Evolutionary conservation across 2,113 vertebrate genomes (phyloP).

Genomic region (Cavia aperea): DNA sequence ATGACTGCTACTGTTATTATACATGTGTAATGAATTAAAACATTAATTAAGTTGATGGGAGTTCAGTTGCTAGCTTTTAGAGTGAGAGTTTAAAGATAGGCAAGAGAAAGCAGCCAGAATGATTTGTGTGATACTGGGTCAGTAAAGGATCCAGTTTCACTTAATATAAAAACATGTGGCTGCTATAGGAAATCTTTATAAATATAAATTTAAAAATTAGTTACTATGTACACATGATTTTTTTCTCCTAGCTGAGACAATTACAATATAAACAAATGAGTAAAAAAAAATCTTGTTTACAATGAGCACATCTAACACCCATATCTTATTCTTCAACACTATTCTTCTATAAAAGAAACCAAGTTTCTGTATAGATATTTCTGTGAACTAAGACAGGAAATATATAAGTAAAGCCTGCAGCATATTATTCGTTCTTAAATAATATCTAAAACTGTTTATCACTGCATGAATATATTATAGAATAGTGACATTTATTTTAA

Average conservation of each 20-base stretch:
- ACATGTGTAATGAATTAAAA: background rate
- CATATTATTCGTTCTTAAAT: background rate
- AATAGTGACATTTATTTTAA: background rate
- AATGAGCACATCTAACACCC: background rate
- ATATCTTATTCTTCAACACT: background rate
- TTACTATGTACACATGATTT: background rate
- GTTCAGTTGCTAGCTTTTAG: background rate
- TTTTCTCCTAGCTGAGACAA: background rate
- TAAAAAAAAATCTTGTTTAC: background rate
- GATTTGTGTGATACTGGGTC: background rate
- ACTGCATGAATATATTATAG: background rate
- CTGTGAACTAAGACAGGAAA: background rate
- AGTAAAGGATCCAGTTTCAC: background rate
- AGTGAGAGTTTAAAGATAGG: background rate
- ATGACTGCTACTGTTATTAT: background rate
- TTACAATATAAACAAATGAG: background rate
- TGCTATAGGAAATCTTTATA: background rate
- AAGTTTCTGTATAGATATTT: background rate
- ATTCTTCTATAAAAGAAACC: background rate
- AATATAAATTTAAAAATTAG: background rate
- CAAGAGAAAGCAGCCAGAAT: background rate
- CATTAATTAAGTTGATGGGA: constrained; percentile 9
- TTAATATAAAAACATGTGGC: background rate
- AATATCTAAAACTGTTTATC: background rate
- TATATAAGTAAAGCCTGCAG: background rate